Percentiles rank a stretch among this genome's conserved stretches.
phyloP scores from a whole-genome alignment of 2,797 vertebrate genomes.

The Delichon dasypus region DNA sequence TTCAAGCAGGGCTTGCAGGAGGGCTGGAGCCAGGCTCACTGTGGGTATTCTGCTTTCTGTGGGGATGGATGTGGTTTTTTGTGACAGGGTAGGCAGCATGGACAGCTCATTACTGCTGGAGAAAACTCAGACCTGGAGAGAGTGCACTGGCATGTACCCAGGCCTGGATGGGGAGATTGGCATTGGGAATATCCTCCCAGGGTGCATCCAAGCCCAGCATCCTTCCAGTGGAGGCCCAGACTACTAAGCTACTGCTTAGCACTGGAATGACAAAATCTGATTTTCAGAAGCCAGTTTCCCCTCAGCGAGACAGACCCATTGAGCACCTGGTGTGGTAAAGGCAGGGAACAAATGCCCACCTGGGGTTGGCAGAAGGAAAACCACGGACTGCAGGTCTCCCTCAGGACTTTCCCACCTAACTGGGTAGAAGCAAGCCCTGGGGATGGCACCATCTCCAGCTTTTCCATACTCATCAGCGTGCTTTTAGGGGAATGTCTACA shows the following conservation, averaged over 20 bases:
- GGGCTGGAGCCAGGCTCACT: not conserved
- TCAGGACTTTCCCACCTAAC: not conserved
- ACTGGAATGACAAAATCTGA: not conserved
- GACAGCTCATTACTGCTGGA: not conserved
- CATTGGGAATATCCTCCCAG: not conserved
- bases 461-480: not conserved
- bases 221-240: accelerated
- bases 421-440: not conserved
- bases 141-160: not conserved
- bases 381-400: not conserved
- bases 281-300: not conserved
- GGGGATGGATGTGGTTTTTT: not conserved
- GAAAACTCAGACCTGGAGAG: not conserved
- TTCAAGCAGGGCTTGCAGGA: not conserved
- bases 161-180: not conserved
- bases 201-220: not conserved
- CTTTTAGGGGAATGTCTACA: not conserved
- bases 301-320: not conserved
- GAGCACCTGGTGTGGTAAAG: accelerated
- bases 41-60: not conserved
- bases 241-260: not conserved
- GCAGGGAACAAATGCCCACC: not conserved
- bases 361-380: not conserved
- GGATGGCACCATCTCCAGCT: not conserved
- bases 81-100: not conserved